Percentiles rank a stretch among this genome's conserved stretches.
phyloP scores from a whole-genome alignment of 2,888 invertebrate species.

The Hoplodrina ambigua region DNA sequence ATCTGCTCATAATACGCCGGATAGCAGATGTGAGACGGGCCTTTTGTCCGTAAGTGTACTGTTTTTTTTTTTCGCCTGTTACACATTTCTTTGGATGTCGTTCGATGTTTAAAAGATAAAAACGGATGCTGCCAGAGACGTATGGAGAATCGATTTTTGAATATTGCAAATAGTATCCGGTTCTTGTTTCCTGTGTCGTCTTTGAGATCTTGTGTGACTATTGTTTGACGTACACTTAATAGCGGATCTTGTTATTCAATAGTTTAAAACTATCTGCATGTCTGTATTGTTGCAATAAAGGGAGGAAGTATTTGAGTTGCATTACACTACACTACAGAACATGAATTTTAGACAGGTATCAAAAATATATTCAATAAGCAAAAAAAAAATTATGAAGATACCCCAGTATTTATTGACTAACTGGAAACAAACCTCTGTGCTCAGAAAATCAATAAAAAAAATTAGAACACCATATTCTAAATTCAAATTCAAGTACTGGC shows the following conservation, averaged over 20 bases:
- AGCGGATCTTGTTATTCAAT: constrained; percentile 40
- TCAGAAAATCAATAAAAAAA: not conserved
- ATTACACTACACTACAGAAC: not conserved
- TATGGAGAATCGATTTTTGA: constrained; percentile 78
- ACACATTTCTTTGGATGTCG: constrained; percentile 62
- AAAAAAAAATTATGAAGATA: not conserved
- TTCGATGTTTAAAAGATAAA: constrained; percentile 62
- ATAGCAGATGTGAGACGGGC: constrained; percentile 82
- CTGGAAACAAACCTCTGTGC: no score
- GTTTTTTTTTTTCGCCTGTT: constrained; percentile 73
- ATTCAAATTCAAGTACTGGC: constrained; percentile 11
- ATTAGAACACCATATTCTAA: constrained; percentile 1
- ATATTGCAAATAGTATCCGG: constrained; percentile 79
- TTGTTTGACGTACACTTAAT: constrained; percentile 38
- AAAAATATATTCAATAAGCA: not conserved
- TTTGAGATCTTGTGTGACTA: constrained; percentile 45
- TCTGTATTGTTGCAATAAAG: constrained; percentile 7
- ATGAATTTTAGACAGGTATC: not conserved
- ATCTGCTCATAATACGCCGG: constrained; percentile 81
- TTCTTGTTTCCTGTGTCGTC: constrained; percentile 69
- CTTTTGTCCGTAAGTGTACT: constrained; percentile 72
- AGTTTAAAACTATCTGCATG: constrained; percentile 21
- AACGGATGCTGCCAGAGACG: constrained; percentile 64
- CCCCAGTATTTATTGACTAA: no score
- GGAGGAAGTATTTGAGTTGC: constrained; percentile 5